Evolutionary conservation across 2,797 vertebrate species (phyloP).

Genomic region (Spinus pinus): DNA sequence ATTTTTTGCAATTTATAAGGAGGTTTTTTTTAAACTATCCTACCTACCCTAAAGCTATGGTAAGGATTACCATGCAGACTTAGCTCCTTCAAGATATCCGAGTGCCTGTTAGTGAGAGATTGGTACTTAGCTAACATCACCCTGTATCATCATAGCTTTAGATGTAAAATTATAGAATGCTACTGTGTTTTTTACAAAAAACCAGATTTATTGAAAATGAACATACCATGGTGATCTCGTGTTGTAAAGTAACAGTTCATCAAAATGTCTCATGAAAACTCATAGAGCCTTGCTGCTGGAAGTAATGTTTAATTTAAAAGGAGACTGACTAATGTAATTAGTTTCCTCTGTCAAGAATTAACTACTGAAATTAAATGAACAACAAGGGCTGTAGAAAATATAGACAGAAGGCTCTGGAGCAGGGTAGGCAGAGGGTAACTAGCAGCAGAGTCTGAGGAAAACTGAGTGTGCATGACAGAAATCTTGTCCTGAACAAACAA

Average conservation of each 20-base stretch:
- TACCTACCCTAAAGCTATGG: not conserved
- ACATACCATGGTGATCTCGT: accelerated
- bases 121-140: not conserved
- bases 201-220: not conserved
- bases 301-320: not conserved
- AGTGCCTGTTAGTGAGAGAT: not conserved
- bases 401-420: not conserved
- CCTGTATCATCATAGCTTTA: not conserved
- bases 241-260: not conserved
- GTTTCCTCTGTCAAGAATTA: not conserved
- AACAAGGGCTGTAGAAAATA: not conserved
- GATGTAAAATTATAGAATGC: not conserved
- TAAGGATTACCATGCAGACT: not conserved
- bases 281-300: not conserved
- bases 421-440: not conserved
- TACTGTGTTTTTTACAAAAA: not conserved
- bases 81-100: accelerated
- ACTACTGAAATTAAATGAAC: not conserved
- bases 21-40: not conserved
- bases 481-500: not conserved
- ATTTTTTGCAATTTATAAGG: not conserved
- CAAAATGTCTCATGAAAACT: not conserved
- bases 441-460: not conserved
- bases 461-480: not conserved
- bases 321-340: not conserved